phyloP scores from a whole-genome alignment of 2,113 vertebrate genomes.

The Elachura formosa region DNA sequence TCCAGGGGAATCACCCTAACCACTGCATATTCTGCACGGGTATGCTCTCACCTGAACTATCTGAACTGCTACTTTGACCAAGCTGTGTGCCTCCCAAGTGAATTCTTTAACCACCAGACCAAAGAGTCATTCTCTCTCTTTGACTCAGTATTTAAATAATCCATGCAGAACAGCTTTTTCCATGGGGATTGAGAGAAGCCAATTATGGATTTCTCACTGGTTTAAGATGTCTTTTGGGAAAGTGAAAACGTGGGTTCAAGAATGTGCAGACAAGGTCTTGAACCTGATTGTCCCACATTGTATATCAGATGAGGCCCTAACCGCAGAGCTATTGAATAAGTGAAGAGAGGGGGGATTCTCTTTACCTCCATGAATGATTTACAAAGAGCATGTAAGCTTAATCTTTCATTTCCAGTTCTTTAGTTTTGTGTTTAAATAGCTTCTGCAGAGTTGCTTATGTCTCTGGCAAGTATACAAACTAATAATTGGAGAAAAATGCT shows the following conservation, averaged over 20 bases:
- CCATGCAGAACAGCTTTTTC: conserved; percentile 52
- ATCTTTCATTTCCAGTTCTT: conserved; percentile 17
- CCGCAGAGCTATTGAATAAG: background rate
- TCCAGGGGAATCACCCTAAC: background rate
- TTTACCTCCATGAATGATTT: conserved; percentile 40
- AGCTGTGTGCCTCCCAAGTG: background rate
- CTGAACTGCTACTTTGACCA: background rate
- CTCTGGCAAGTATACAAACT: background rate
- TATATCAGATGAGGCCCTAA: conserved; percentile 36
- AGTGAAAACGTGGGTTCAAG: conserved; percentile 25
- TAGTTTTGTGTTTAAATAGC: background rate
- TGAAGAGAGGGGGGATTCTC: conserved; percentile 9
- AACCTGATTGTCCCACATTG: conserved; percentile 40
- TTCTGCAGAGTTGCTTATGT: background rate
- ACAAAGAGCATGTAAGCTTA: background rate
- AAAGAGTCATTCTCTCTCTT: conserved; percentile 25
- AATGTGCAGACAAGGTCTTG: conserved; percentile 12
- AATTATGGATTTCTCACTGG: conserved; percentile 37
- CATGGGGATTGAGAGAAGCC: background rate
- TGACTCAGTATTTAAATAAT: conserved; percentile 48
- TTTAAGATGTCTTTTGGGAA: conserved; percentile 38
- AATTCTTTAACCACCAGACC: conserved; percentile 15
- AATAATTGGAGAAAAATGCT: background rate
- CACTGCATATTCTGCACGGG: background rate
- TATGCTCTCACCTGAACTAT: background rate